phyloP scores from a whole-genome alignment of 35 echinoderm and acorn worm species.

The Stichopus chloronotus region DNA sequence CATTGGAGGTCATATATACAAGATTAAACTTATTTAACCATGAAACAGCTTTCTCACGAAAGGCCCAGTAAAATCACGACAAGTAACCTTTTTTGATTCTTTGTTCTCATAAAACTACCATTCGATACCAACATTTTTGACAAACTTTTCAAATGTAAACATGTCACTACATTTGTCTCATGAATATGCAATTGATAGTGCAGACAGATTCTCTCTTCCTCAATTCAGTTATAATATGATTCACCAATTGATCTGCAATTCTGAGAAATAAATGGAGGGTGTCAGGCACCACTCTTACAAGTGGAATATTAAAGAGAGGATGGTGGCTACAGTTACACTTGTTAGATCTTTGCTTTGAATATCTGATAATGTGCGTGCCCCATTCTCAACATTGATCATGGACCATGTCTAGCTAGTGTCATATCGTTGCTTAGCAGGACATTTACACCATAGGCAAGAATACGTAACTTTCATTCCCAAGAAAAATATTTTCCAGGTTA shows the following conservation, averaged over 20 bases:
- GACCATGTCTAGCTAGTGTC: background rate
- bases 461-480: slow-evolving; percentile 4
- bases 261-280: background rate
- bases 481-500: background rate
- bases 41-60: background rate
- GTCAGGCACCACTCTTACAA: background rate
- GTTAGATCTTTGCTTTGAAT: background rate
- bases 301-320: background rate
- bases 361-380: background rate
- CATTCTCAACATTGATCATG: background rate
- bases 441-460: slow-evolving; percentile 41
- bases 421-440: background rate
- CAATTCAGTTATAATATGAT: background rate
- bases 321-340: slow-evolving; percentile 12
- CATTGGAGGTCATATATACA: background rate
- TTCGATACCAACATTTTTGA: background rate
- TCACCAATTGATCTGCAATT: slow-evolving; percentile 11
- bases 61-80: slow-evolving; percentile 19
- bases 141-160: slow-evolving; percentile 19
- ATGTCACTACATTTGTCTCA: background rate
- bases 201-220: slow-evolving; percentile 11
- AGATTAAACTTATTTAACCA: slow-evolving; percentile 1
- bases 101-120: slow-evolving; percentile 38
- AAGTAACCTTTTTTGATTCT: background rate
- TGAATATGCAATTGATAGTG: background rate